Evolutionary conservation across 1,140 invertebrate genomes (phyloP), one percentile per base, ranked within the genome.

Genomic region (Conus ventricosus): DNA sequence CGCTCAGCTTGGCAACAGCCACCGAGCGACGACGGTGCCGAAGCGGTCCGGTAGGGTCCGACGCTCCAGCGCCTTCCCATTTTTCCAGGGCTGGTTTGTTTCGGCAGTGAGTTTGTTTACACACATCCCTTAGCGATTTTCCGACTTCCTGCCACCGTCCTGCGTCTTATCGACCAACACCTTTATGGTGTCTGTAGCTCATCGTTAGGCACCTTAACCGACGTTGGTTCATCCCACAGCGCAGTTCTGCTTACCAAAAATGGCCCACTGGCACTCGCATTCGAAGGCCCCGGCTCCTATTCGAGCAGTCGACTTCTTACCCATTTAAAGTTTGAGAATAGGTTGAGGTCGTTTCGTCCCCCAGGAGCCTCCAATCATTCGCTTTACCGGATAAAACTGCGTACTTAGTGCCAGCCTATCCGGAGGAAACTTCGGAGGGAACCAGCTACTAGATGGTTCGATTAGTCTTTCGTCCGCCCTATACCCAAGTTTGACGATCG

Each of bases 391-490:
- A n/a, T n/a, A n/a, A n/a, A n/a, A n/a, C n/a, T n/a, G n/a, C n/a
- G n/a, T n/a, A n/a, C n/a, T 97, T 97, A 97, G 55, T 57, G 55
- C 55, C 55, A 57, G 55, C 55, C 13, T 7, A 7, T 13, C 55
- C 20, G 67, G 20, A 17, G 67, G 67, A 97, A 98, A 97, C 97
- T 97, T 98, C 97, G 96, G 97, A 96, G 97, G 81, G 97, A 97
- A 97, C 97, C 97, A 97, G 97, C 97, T 97, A 97, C 97, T 97
- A 97, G 97, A 97, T 97, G 96, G 97, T 97, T 97, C 97, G 97
- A 98, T 97, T 97, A 97, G 97, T 98, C 97, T 98, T 98, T 97
- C 97, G 97, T 97, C 97, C 97, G 97, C 97, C 97, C 97, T 97
- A 97, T 97, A 97, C 97, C 96, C 97, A 97, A 96, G 96, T 98